Evolutionary conservation across 2,797 vertebrate genomes (phyloP).

Genomic region (Semotilus atromaculatus): DNA sequence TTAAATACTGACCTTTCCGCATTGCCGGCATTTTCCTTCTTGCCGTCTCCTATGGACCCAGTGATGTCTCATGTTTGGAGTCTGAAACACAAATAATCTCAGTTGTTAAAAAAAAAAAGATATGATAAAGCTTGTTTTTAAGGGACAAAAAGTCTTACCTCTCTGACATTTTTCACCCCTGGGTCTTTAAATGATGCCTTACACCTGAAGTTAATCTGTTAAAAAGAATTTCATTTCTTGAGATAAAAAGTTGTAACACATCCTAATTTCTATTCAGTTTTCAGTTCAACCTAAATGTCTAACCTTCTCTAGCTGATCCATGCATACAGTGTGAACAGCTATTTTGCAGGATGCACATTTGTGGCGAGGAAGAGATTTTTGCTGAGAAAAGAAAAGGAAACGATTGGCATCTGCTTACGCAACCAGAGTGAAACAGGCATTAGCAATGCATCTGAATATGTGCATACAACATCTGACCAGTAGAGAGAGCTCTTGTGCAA

Average conservation of each 20-base stretch:
- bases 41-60: slow-evolving; percentile 90
- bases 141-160: slow-evolving; percentile 75
- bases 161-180: slow-evolving; percentile 86
- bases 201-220: slow-evolving; percentile 96
- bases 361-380: slow-evolving; percentile 90
- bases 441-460: not conserved
- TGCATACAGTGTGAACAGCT: slow-evolving; percentile 89
- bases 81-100: slow-evolving; percentile 71
- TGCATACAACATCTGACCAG: slow-evolving; percentile 23
- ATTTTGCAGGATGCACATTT: slow-evolving; percentile 98
- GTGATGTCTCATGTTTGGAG: slow-evolving; percentile 86
- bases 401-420: not conserved
- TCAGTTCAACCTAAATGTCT: not conserved
- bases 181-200: slow-evolving; percentile 96
- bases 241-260: not conserved
- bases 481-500: slow-evolving; percentile 45
- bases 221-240: not conserved
- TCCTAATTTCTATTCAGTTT: not conserved
- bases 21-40: slow-evolving; percentile 93
- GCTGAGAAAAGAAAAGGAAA: slow-evolving; percentile 71
- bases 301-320: slow-evolving; percentile 95
- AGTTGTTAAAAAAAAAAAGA: not conserved
- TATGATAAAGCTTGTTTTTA: not conserved
- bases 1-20: slow-evolving; percentile 87
- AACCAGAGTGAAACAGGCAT: no score